These are phyloP conservation scores for Adineta ricciae DNA, from an alignment of 2,888 invertebrate species.

Conservation along the genomic window DNA sequence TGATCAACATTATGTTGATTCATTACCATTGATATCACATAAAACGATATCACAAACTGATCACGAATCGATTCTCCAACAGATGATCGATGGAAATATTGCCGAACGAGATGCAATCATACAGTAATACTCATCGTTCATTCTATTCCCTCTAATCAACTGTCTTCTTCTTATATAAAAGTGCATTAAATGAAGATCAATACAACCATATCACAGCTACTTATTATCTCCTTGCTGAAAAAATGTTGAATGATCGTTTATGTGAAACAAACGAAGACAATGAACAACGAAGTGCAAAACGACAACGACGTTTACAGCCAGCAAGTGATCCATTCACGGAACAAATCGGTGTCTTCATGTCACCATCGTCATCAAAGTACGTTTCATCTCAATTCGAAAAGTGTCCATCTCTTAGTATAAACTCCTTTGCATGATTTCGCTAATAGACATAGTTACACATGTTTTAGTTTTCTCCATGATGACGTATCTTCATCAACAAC, in stretches of 20 bases:
- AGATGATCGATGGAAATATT: constrained; percentile 89
- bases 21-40: constrained; percentile 69
- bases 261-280: background rate
- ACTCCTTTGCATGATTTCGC: too few species aligned
- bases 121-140: constrained; percentile 57
- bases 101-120: constrained; percentile 84
- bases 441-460: too few species aligned
- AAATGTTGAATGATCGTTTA: constrained; percentile 58
- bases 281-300: background rate
- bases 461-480: background rate
- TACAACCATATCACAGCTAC: constrained; percentile 97
- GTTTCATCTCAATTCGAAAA: background rate
- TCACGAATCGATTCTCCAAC: constrained; percentile 77
- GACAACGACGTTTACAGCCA: constrained; percentile 3
- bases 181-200: constrained; percentile 81
- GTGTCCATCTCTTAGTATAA: too few species aligned
- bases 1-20: constrained; percentile 55
- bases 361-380: background rate
- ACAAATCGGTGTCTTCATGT: background rate
- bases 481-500: background rate
- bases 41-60: constrained; percentile 83
- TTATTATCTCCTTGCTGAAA: constrained; percentile 86
- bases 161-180: constrained; percentile 44
- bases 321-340: constrained; percentile 6
- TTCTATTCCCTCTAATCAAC: too few species aligned